phyloP scores from a whole-genome alignment of 2,113 vertebrate species.

The cattle (Bos taurus) region ARS-UCD2.0 NC_037350.1:29014001-29014500 shows the following conservation, averaged over 20 bases:
- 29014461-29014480: background rate
- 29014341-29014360: too few species aligned
- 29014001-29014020: background rate
- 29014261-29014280: too few species aligned
- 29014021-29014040: background rate
- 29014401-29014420: background rate
- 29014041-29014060: fast-evolving
- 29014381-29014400: background rate
- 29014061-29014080: background rate
- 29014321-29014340: fast-evolving
- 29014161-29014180: background rate
- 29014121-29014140: background rate
- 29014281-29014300: too few species aligned
- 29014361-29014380: background rate
- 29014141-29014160: fast-evolving
- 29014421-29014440: fast-evolving
- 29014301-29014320: too few species aligned
- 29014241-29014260: too few species aligned
- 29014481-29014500: background rate
- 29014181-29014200: background rate
- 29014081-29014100: background rate
- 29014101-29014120: fast-evolving
- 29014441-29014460: background rate
- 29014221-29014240: too few species aligned
- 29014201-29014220: fast-evolving